Base-by-base conservation (phyloP, 2,888 invertebrate species). In the Phoenoteleia sp. region DNA sequence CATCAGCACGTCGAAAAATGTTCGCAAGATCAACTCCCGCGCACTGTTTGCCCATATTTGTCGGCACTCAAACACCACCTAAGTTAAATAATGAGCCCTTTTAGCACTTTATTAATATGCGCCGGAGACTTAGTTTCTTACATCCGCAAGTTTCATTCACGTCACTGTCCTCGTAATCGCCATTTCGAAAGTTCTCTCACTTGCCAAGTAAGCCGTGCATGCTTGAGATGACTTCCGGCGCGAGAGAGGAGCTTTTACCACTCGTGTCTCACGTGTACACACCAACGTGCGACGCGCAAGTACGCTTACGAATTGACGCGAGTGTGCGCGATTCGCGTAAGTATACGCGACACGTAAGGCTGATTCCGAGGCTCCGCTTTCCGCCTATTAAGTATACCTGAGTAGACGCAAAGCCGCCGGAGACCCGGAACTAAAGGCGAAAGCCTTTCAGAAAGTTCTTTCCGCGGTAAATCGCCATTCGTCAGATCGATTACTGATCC, bases 291-390 rank as follows among this genome's bases (percentile, higher is more conserved):
- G 54, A 33, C 49, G 29, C 58, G 60, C 45, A 23, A 42, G 49
- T 64, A 72, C 82, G 58, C 72, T 72, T 47, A 74, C 81, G 77
- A 62, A 25, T 42, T 42, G 62, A 52, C 52, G 39, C 49, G 76
- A 54, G 84, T 42, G 66, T 36, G 42, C 71, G 74, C 29, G 66
- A 21, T 2, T 15, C 21, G 52, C 45, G 67, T 67, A 58, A 79
- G 85, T 86, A 86, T 84, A 86, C 86, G 86, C 86, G 87, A 86
- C 86, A 82, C 84, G 81, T 87, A 87, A 86, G 85, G 85, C 62
- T 85, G 86, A 87, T 85, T 85, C 81, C 75, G 27, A 33, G 56
- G 69, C 72, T 56, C 36, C 77, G 79, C 84, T 85, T 88, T 80
- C 77, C 83, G 84, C 88, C 84, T 87, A 84, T 87, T 86, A 88